These are phyloP conservation scores for Corbicula japonica DNA, from an alignment of 2,888 invertebrate species.

Conservation along the genomic window DNA sequence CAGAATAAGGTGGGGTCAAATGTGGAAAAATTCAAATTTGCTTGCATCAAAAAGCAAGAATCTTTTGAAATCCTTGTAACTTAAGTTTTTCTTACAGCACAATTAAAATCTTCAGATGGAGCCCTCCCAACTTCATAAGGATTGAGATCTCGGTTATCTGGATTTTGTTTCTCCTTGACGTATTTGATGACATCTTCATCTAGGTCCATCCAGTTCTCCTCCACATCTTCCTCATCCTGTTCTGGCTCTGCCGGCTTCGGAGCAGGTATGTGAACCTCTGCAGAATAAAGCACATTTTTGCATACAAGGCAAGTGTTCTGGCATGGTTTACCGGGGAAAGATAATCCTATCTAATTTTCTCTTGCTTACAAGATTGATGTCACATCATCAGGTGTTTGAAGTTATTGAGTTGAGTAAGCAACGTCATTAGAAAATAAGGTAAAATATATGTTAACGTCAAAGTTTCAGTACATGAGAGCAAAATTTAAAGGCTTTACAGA, in stretches of 20 bases:
- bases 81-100: background rate
- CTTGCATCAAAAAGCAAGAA: background rate
- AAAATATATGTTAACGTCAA: too few species aligned
- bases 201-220: conserved; percentile 45
- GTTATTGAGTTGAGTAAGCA: too few species aligned
- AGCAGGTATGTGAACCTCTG: conserved; percentile 49
- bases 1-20: too few species aligned
- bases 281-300: background rate
- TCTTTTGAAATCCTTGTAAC: background rate
- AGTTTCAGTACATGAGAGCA: too few species aligned
- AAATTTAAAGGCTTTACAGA: too few species aligned
- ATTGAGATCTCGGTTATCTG: conserved; percentile 49
- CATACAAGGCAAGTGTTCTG: background rate
- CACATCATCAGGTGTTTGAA: too few species aligned
- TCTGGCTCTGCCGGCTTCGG: conserved; percentile 19
- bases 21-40: too few species aligned
- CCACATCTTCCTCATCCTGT: conserved; percentile 12
- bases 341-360: too few species aligned
- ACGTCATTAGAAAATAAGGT: too few species aligned
- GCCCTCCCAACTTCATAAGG: conserved; percentile 62
- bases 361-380: too few species aligned
- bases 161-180: conserved; percentile 13
- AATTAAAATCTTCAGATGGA: conserved; percentile 35
- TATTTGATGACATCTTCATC: conserved; percentile 34
- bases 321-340: background rate